A percentile compares a stretch with the other conserved stretches of the same genome.
Conservation (phyloP, 2,888 invertebrate genomes). For the Drosophila falleni region DNA sequence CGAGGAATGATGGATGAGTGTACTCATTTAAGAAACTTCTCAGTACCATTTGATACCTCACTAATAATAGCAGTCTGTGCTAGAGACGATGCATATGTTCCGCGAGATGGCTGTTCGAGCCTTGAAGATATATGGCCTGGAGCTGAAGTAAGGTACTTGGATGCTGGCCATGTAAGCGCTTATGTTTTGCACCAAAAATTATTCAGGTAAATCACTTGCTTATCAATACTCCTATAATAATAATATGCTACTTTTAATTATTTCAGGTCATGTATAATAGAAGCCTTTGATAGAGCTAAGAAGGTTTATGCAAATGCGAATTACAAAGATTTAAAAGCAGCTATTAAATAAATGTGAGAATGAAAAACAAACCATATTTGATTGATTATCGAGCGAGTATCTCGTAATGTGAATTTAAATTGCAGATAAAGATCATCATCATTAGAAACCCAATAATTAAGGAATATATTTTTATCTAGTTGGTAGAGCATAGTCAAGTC, state of each 20-base stretch:
- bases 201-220: conserved; percentile 90
- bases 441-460: background rate
- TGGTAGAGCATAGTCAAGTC: conserved; percentile 8
- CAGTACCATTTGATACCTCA: conserved; percentile 93
- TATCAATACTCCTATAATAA: background rate
- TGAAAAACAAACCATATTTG: conserved; percentile 1
- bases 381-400: conserved; percentile 7
- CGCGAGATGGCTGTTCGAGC: conserved; percentile 92
- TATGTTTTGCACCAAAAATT: conserved; percentile 94
- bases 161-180: conserved; percentile 95
- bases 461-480: background rate
- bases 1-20: conserved; percentile 99
- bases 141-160: conserved; percentile 93
- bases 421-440: conserved; percentile 3
- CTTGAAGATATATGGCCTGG: conserved; percentile 97
- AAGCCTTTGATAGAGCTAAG: conserved; percentile 91
- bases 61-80: conserved; percentile 97
- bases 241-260: background rate
- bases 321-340: conserved; percentile 72
- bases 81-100: conserved; percentile 95
- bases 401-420: background rate
- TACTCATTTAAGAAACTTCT: conserved; percentile 97
- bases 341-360: conserved; percentile 69
- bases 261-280: conserved; percentile 90
- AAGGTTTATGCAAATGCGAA: conserved; percentile 83